phyloP scores from a whole-genome alignment of 2,797 vertebrate genomes.

The Megaceryle alcyon region DNA sequence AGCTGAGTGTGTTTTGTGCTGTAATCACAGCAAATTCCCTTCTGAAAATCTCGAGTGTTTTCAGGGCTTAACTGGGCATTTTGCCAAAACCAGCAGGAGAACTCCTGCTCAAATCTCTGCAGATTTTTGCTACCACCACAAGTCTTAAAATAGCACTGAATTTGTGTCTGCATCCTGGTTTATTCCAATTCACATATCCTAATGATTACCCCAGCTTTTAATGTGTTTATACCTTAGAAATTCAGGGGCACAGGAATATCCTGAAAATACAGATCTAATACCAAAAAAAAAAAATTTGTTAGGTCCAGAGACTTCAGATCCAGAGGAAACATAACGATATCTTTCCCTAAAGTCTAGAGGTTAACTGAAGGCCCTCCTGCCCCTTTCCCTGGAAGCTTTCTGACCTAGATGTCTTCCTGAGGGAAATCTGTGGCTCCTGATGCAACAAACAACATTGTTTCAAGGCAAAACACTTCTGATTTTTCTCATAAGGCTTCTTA shows the following conservation, averaged over 20 bases:
- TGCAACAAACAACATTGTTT: rapidly evolving
- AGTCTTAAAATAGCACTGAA: constrained; percentile 10
- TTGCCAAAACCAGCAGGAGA: neutral
- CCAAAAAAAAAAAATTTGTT: neutral
- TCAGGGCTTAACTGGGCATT: neutral
- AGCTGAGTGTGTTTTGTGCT: neutral
- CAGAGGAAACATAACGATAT: neutral
- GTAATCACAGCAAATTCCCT: neutral
- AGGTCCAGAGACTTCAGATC: neutral
- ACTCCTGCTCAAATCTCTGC: neutral
- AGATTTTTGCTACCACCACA: constrained; percentile 20
- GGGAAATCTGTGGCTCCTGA: neutral
- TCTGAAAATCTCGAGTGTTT: neutral
- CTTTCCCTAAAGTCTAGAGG: neutral
- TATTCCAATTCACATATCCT: neutral
- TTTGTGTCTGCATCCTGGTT: constrained; percentile 19
- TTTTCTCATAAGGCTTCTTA: neutral
- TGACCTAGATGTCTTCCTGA: neutral
- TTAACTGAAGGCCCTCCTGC: neutral
- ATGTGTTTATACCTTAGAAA: neutral
- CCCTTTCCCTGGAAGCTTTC: neutral
- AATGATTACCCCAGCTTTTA: neutral
- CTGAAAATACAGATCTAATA: neutral
- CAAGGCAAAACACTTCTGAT: neutral
- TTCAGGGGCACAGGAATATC: neutral